Base-by-base conservation (phyloP, 2,113 vertebrate species). In the Lophius piscatorius region DNA sequence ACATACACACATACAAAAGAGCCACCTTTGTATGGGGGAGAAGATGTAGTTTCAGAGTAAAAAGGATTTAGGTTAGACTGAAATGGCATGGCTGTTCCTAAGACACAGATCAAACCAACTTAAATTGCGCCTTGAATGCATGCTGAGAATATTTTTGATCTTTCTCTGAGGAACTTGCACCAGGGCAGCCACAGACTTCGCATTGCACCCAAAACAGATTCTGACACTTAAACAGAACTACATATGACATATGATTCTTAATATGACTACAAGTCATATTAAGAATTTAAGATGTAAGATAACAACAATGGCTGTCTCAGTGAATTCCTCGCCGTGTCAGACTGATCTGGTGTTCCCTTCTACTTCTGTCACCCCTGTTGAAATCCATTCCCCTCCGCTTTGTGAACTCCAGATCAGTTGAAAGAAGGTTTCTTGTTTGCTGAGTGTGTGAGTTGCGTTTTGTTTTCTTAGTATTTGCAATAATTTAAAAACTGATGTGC, bases 381-480 rank as follows among this genome's bases (percentile, higher is more conserved):
- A 56, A 67, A 31, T 68, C 49, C 67, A 17, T 29, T 59, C 44
- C 46, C 45, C 46, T 34, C 33, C 16, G 2, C 21, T 42, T 47
- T 63, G 46, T 47, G 51, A 74, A 52, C 70, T 39, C 74, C 81
- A 63, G 78, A 74, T 82, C 81, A 92, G 87, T 90, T 79, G 62
- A 91, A 90, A 80, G 91, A 92, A 94, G 87, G 88, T 80, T 83
- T 93, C 87, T 92, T 76, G 74, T 84, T 92, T 93, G 93, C 91
- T 88, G 88, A 91, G 88, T 92, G 92, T 95, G 93, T 94, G 94
- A 94, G 91, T 94, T 94, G 90, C 92, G 87, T 94, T 94, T 91
- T 83, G 63, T 81, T 78, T 82, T 81, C 90, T 92, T 94, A 93
- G 94, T 96, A 93, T 95, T 94, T 94, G 91, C 95, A 91, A 66